phyloP scores from a whole-genome alignment of 2,113 vertebrate species.

The Malurus melanocephalus region DNA sequence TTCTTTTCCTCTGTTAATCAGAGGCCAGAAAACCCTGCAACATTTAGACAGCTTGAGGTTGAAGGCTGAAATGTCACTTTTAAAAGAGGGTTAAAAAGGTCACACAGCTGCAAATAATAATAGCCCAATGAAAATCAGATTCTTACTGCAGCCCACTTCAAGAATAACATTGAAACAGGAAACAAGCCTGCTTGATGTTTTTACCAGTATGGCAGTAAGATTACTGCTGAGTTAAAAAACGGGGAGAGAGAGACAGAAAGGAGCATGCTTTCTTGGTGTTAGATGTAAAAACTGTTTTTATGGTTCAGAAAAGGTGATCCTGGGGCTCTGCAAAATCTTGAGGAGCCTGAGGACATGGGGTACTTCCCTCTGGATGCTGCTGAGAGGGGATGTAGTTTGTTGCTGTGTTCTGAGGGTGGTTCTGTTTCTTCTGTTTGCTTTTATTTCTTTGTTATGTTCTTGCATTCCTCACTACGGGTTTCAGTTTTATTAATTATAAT shows the following conservation, averaged over 20 bases:
- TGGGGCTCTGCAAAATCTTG: background rate
- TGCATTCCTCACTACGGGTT: background rate
- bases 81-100: slow-evolving; percentile 79
- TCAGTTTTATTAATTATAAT: slow-evolving; percentile 14
- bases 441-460: background rate
- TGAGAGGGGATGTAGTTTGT: background rate
- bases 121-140: slow-evolving; percentile 83
- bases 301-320: background rate
- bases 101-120: slow-evolving; percentile 83
- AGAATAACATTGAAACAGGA: slow-evolving; percentile 81
- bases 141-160: slow-evolving; percentile 73
- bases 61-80: slow-evolving; percentile 81
- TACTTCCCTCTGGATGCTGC: background rate
- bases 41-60: slow-evolving; percentile 69
- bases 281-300: slow-evolving; percentile 41
- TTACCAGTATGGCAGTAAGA: slow-evolving; percentile 66
- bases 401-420: background rate
- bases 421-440: background rate
- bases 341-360: background rate
- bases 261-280: slow-evolving; percentile 14
- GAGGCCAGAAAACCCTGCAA: slow-evolving; percentile 63
- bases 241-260: background rate
- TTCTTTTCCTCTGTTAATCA: slow-evolving; percentile 56
- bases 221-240: slow-evolving; percentile 57
- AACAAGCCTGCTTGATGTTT: slow-evolving; percentile 74